These are phyloP conservation scores for Xylocopa sonorina DNA, from an alignment of 1,140 invertebrate genomes.

Conservation along the genomic window DNA sequence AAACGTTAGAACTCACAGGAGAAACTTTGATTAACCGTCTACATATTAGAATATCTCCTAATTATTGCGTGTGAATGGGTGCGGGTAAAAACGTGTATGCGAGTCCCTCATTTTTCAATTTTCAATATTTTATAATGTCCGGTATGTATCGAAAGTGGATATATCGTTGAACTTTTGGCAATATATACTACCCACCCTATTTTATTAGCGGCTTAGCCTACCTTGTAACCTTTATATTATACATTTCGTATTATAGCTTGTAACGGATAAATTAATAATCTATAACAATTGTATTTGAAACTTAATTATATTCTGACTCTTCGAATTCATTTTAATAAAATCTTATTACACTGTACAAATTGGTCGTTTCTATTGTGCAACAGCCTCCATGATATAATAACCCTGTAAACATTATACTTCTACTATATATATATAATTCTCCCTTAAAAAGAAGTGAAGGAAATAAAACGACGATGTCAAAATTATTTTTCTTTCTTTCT, in stretches of 20 bases:
- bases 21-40: conserved; percentile 30
- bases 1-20: conserved; percentile 25
- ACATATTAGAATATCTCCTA: conserved; percentile 27
- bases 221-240: conserved; percentile 74
- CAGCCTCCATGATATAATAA: neutral
- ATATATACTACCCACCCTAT: conserved; percentile 60
- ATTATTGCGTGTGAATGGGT: conserved; percentile 54
- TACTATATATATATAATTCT: neutral
- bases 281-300: conserved; percentile 69
- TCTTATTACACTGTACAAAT: conserved; percentile 68
- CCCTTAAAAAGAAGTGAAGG: neutral
- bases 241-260: conserved; percentile 76
- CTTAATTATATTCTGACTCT: conserved; percentile 72
- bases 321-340: conserved; percentile 75
- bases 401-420: neutral
- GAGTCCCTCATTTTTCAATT: conserved; percentile 59
- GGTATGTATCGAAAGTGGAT: conserved; percentile 57
- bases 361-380: neutral
- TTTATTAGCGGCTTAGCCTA: conserved; percentile 71
- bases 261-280: conserved; percentile 68
- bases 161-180: conserved; percentile 62
- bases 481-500: neutral
- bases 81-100: conserved; percentile 53
- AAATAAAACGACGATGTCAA: neutral
- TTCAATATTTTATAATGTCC: conserved; percentile 66